phyloP scores from a whole-genome alignment of 2,797 vertebrate genomes.

The Erithacus rubecula region DNA sequence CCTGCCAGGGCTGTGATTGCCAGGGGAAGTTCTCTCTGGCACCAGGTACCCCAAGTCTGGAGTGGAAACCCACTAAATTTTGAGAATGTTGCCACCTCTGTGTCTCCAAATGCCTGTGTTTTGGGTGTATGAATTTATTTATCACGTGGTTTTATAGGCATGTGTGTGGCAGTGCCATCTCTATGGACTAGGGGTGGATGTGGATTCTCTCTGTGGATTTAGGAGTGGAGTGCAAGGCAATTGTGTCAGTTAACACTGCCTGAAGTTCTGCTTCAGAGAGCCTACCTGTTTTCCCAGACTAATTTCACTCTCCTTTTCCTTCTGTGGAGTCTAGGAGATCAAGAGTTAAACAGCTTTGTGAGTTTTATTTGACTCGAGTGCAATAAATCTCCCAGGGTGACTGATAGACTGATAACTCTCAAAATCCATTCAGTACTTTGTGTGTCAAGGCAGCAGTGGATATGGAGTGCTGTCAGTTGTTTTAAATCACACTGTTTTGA shows the following conservation, averaged over 20 bases:
- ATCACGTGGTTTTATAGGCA: rapidly evolving
- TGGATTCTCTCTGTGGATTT: not conserved
- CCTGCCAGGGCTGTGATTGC: not conserved
- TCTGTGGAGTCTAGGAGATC: slow-evolving; percentile 4
- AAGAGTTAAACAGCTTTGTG: slow-evolving; percentile 52
- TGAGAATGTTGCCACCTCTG: not conserved
- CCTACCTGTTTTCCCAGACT: slow-evolving; percentile 16
- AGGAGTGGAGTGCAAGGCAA: not conserved
- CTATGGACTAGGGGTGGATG: not conserved
- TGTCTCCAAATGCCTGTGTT: not conserved
- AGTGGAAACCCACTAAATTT: not conserved
- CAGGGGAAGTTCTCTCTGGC: not conserved
- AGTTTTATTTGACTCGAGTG: slow-evolving; percentile 42
- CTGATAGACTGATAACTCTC: slow-evolving; percentile 60
- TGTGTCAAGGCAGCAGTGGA: slow-evolving; percentile 17
- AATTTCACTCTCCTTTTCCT: slow-evolving; percentile 37
- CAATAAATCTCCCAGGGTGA: slow-evolving; percentile 58
- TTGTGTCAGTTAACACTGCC: not conserved
- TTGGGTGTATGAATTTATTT: not conserved
- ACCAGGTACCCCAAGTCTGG: not conserved
- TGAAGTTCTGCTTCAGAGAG: slow-evolving; percentile 18
- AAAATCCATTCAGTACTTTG: slow-evolving; percentile 5
- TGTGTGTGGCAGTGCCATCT: not conserved
- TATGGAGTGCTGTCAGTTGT: not conserved
- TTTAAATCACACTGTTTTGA: slow-evolving; percentile 46